phyloP scores from a whole-genome alignment of 2,888 invertebrate species.

The Megaustenia siamemsis region DNA sequence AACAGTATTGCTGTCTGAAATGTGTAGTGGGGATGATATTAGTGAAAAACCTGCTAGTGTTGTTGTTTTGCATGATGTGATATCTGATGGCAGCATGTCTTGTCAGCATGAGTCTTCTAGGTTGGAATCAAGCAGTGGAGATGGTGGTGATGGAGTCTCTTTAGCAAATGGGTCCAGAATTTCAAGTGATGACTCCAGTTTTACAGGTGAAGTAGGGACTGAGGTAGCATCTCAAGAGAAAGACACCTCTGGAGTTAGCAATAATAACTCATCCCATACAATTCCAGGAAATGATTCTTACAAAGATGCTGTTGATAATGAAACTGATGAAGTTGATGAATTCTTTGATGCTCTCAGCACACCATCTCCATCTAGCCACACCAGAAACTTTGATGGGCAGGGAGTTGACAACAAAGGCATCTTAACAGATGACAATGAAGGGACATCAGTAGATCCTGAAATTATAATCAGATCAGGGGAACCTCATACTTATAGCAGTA shows the following conservation, averaged over 20 bases:
- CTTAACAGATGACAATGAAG: constrained; percentile 19
- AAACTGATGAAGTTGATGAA: constrained; percentile 48
- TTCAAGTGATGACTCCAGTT: neutral
- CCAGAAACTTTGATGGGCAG: neutral
- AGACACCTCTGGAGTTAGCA: neutral
- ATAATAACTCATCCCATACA: neutral
- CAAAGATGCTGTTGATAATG: constrained; percentile 16
- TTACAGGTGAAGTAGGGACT: neutral
- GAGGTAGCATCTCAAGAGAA: neutral
- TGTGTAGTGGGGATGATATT: neutral
- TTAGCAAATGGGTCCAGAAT: neutral
- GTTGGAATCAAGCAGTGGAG: neutral
- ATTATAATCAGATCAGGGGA: neutral
- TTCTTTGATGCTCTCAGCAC: constrained; percentile 52
- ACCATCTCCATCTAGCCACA: constrained; percentile 33
- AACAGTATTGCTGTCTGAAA: neutral
- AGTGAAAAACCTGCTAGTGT: neutral
- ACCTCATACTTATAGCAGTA: neutral
- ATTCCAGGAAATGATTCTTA: neutral
- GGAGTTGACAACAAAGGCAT: neutral
- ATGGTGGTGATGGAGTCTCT: constrained; percentile 5
- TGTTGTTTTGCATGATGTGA: constrained; percentile 41
- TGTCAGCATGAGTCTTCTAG: constrained; percentile 26
- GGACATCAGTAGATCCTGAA: constrained; percentile 33
- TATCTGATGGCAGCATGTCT: neutral